Conservation (phyloP, 2,888 invertebrate genomes). For the Colostygia pectinataria region DNA sequence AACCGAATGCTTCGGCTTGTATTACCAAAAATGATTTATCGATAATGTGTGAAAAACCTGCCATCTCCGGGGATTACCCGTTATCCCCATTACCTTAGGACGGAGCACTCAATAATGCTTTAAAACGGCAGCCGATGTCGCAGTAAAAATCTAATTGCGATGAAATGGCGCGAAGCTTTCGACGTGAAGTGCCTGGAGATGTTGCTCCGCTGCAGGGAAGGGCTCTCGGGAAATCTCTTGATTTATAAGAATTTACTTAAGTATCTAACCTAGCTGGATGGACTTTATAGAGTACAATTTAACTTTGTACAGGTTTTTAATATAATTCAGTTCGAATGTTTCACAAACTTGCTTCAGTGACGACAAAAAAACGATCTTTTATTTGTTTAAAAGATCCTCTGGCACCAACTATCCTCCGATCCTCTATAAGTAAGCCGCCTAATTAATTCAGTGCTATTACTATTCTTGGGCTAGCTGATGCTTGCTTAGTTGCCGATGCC, state of each 20-base stretch:
- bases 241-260: conserved; percentile 18
- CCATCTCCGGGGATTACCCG: conserved; percentile 21
- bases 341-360: too few relatives aligned
- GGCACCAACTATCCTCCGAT: too few relatives aligned
- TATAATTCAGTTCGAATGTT: too few relatives aligned
- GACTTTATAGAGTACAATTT: not conserved
- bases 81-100: conserved; percentile 28
- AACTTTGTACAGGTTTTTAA: too few relatives aligned
- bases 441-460: too few relatives aligned
- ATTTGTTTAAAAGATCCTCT: too few relatives aligned
- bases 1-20: not conserved
- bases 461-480: too few relatives aligned
- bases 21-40: conserved; percentile 29
- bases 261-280: conserved; percentile 1
- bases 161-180: conserved; percentile 24
- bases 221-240: conserved; percentile 17
- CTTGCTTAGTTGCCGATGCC: too few relatives aligned
- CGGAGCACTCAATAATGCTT: conserved; percentile 27
- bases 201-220: conserved; percentile 12
- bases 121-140: conserved; percentile 28
- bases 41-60: conserved; percentile 32
- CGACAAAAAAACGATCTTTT: too few relatives aligned
- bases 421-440: too few relatives aligned
- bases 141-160: conserved; percentile 31
- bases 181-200: conserved; percentile 24